Base-by-base conservation (phyloP, 2,797 vertebrate species). In the Silurus aristotelis region DNA sequence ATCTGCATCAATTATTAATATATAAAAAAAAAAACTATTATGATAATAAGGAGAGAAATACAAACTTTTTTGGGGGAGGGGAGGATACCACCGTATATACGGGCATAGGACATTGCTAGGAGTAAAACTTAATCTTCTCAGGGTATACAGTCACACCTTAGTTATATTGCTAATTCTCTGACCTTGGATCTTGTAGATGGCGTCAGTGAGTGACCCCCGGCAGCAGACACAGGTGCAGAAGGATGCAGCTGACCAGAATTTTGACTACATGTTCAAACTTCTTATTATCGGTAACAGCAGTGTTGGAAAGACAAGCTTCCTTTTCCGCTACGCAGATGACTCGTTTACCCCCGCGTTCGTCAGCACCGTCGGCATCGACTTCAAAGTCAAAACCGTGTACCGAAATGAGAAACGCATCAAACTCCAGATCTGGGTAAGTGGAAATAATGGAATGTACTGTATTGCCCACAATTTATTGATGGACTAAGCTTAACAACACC, bases 231-330 rank as follows among this genome's bases (percentile, higher is more conserved):
- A 91, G 46, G 92, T 94, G 63, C 93, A 94, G 83, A 95, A 94
- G 55, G 97, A 98, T 27, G 95, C 95, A 0, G 96, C 96, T 0
- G 96, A 98, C 91, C 97, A 98, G 90, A 98, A 96, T 91, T 98
- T 98, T 10, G 97, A 98, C 91, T 98, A 96, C 92, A 98, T 98
- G 97, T 97, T 98, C 86, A 98, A 98, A 89, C 92, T 98, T 83
- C 93, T 97, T 67, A 95, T 97, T 82, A 97, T 97, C 0, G 97
- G 97, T 10, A 97, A 97, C 93, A 98, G 96, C 94, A 97, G 97
- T 0, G 96, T 97, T 91, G 97, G 97, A 15, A 98, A 98, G 92
- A 98, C 97, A 0, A 97, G 96, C 31, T 98, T 98, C 91, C 93
- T 98, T 75, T 98, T 98, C 93, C 96, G 97, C 75, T 98, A 96